Base-by-base conservation (phyloP, 1,140 invertebrate species). In the Drosophila repletoides region DNA sequence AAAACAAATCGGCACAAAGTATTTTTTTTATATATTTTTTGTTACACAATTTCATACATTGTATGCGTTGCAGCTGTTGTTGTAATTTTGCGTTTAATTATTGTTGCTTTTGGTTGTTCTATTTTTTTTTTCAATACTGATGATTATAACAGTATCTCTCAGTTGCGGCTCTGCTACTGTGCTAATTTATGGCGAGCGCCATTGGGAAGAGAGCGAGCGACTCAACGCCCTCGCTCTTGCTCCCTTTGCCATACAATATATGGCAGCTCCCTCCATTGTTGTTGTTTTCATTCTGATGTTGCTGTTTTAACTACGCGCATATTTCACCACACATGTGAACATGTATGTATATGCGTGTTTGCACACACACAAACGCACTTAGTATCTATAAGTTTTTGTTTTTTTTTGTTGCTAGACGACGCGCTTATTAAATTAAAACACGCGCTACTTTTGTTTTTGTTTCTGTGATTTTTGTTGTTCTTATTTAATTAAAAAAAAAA, bases 301-400 rank as follows among this genome's bases (percentile, higher is more conserved):
- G 28, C 12, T 24, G 45, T 38, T 56, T 45, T 41, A 60, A 60
- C 46, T 55, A 63, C 58, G 51, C 56, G 49, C 64, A 61, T 68
- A 61, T 68, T 68, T 72, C 31, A 58, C 45, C 67, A 66, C 29
- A 15, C 29, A 29, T 38, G n/a, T 19, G 38, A 5, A 28, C n/a
- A 26, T 65, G 28, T 43, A 24, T 12, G 19, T 17, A 38, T 26
- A 61, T 17, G 29, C 12, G 40, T 64, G 46, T 46, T 69, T 51
- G 28, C 43, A 52, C 52, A 41, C 31, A 59, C 41, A 64, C 34
- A 53, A 38, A 52, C 33, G n/a, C 69, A 76, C 46, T 70, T 84
- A 64, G 79, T 79, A 83, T 83, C 77, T 84, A 83, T 66, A 84
- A 66, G 60, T 69, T 63, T 45, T 61, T 69, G 60, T 69, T 63